Base-by-base conservation (phyloP, 2,113 vertebrate species). In the Dolichotis patagonum region DNA sequence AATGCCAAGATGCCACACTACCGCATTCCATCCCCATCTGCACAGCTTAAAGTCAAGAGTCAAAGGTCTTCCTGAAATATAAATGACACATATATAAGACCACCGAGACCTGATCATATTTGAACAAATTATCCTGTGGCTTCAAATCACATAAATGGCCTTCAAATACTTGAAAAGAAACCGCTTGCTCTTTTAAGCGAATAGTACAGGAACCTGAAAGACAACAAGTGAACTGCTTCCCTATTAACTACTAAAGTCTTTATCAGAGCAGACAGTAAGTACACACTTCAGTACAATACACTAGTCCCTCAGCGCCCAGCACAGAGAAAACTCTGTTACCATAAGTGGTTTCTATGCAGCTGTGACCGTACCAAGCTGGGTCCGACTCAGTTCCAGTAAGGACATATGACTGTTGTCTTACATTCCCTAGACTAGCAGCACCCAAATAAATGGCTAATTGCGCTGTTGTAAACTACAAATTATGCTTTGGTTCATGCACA, bases 21-120 rank as follows among this genome's bases (percentile, higher is more conserved):
- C 32, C 17, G 30, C n/a, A 56, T 14, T 78, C 84, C 75, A 41
- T 24, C 30, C 46, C 65, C n/a, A 41, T 32, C 65, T 71, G 30
- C 1, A 89, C 1, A 89, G 30, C 73, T 62, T n/a, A 82, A n/a
- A 75, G 58, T 24, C 81, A 63, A 90, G 67, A 38, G 73, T 85
- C 88, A 49, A 89, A 85, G 41, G 26, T 80, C 56, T 94, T 90
- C 82, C 69, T 69, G 67, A 78, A 94, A 85, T n/a, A 92, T 32
- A 96, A 87, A 26, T 41, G 30, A 56, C 7, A 81, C 4, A 10
- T 10, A 58, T 0, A 4, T 32, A 93, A 83, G 75, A 75, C 41
- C 52, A 91, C 46, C 28, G 46, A 88, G 84, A 90, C 49, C 67
- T 65, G 41, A 86, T 30, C 30, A 49, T 38, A 56, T 75, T 8